Evolutionary conservation across 2,113 vertebrate genomes (phyloP).

Genomic region (Eudyptes chrysolophus): DNA sequence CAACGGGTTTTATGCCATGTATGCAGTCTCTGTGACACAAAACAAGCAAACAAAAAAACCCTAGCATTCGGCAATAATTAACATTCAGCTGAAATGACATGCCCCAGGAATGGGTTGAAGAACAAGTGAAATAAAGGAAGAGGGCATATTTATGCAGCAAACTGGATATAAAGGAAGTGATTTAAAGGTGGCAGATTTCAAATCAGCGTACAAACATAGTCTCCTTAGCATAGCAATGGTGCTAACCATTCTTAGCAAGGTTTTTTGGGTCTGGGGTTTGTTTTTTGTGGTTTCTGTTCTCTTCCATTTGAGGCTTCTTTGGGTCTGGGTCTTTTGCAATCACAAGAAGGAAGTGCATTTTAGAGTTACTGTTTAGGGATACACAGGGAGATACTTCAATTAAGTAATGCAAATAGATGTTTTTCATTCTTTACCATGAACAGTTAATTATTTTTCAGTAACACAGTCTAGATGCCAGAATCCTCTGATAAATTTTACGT

Average conservation of each 20-base stretch:
- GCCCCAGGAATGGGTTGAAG: background rate
- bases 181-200: background rate
- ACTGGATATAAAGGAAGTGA: background rate
- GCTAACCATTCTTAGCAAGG: background rate
- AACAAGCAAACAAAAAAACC: background rate
- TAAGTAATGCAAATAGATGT: background rate
- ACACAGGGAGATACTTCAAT: background rate
- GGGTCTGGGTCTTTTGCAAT: background rate
- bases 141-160: background rate
- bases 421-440: background rate
- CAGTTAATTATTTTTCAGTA: background rate
- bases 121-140: background rate
- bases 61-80: background rate
- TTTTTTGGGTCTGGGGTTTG: background rate
- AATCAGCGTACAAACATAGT: background rate
- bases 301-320: background rate
- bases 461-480: background rate
- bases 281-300: background rate
- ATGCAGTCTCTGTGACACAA: background rate
- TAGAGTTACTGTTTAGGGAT: background rate
- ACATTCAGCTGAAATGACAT: background rate
- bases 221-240: background rate
- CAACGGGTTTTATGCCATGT: background rate
- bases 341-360: background rate
- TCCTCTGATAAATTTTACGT: background rate